A percentile compares a stretch with the other conserved stretches of the same genome.
These are phyloP conservation scores for Erebia palarica DNA, from an alignment of 2,888 invertebrate genomes.

Conservation along the genomic window DNA sequence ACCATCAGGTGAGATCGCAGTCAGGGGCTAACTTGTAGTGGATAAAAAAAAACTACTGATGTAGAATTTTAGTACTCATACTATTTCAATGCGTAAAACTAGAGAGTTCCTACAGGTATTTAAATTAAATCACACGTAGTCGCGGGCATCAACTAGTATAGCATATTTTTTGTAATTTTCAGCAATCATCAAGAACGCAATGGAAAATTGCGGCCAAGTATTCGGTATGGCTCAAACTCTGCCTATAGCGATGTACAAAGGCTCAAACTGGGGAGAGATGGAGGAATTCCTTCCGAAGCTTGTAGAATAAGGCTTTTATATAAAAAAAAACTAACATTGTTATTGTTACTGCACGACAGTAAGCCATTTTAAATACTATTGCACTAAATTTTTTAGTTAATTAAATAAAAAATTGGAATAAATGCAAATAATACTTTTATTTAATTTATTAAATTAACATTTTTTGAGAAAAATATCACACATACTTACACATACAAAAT, in stretches of 20 bases:
- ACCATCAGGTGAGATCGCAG: no score
- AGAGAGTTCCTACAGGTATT: no score
- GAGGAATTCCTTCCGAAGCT: background rate
- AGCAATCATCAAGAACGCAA: slow-evolving; percentile 60
- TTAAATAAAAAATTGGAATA: background rate
- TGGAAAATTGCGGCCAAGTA: slow-evolving; percentile 62
- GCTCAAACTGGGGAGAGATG: slow-evolving; percentile 64
- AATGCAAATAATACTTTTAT: background rate
- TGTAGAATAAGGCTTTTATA: background rate
- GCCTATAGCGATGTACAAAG: slow-evolving; percentile 60
- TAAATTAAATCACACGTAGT: no score
- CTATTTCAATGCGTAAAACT: no score
- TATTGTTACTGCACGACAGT: background rate
- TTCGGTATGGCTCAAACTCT: slow-evolving; percentile 56
- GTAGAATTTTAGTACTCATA: no score
- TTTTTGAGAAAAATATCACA: slow-evolving; percentile 8
- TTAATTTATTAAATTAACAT: background rate
- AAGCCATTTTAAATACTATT: no score
- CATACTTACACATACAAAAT: background rate
- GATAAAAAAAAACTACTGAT: no score
- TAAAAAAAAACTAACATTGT: background rate
- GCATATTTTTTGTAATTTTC: slow-evolving; percentile 18
- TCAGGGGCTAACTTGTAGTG: no score
- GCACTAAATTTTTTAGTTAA: no score
- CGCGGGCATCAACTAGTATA: no score